Base-by-base conservation (phyloP, 2,888 invertebrate genomes). In the Esperia sulphurella region DNA sequence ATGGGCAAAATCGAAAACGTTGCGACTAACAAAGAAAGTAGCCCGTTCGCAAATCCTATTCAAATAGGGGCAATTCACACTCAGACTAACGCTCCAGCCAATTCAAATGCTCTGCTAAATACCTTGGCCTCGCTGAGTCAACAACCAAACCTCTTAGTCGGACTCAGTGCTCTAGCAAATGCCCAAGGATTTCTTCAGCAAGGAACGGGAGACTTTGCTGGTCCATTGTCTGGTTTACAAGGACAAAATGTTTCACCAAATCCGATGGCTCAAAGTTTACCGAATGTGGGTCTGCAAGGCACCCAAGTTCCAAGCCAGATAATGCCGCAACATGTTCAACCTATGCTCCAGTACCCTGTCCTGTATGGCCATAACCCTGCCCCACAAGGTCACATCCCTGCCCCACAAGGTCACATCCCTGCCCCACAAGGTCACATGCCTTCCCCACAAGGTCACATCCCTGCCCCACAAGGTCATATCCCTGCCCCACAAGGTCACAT, bases 81-180 rank as follows among this genome's bases (percentile, higher is more conserved):
- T 21, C 2, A 21, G 5, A 21, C 3, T 5, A 21, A 21, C 5
- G 35, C 10, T 35, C 3, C 35, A 31, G 8, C 8, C 31, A 10
- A 31, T 35, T 6, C 8, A 5, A 35, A 35, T 35, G 5, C 21
- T 21, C 21, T 21, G 3, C 21, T 21, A 21, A 21, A 5, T 5
- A 21, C 21, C 21, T 21, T 21, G 21, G 2, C 21, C 5, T 2
- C 21, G 5, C 21, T 21, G 21, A 21, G 21, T 21, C 21, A 21
- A 21, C 66, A 29, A 13, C 21, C 41, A 5, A 30, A 41, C 12
- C 14, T 41, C 7, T 30, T 41, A 29, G 10, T 41, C 7, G 41
- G 41, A 1, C 12, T 41, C 6, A 41, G 12, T n/a, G 7, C 41
- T 3, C 30, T 41, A 1, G 1, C 29, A 1, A 29, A 14, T 9